Evolutionary conservation across 2,797 vertebrate species (phyloP), one percentile per base, ranked within the genome.

Genomic region (Platalea minor): DNA sequence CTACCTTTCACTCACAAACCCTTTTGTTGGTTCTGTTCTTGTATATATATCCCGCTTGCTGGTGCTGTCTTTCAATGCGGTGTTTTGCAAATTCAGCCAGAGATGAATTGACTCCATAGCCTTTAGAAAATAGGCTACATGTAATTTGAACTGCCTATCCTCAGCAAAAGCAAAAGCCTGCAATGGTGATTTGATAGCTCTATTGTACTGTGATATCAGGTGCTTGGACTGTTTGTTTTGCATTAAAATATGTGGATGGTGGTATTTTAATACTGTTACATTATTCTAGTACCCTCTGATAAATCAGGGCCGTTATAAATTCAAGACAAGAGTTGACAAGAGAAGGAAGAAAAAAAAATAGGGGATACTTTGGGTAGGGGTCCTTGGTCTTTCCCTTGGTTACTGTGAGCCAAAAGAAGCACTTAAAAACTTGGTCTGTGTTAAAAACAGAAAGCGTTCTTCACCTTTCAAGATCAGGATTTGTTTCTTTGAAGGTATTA

Each of bases 41-140:
- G 31, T n/a, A 7, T 19, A 21, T 17, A 46, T 16, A 14, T 23
- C 37, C 50, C 88, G 14, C 69, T 74, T 11, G 0, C 64, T 17
- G 75, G 28, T 19, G 19, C 64, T 35, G 35, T 5, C 68, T 83
- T 70, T 76, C 67, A 50, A 1, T 10, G 43, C 0, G 0, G 1
- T 17, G 48, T 21, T 79, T 65, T 81, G 63, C 61, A 82, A 35
- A 69, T 60, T 54, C 67, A 82, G 70, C 25, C n/a, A 15, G 59
- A 14, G 10, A 45, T 7, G 7, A 67, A 50, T 15, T 37, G 46
- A 43, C 54, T 45, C 23, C 51, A 5, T 9, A 56, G 54, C 54
- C 78, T 74, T 75, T 20, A 25, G 70, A 53, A 80, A 88, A 64
- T 2, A 56, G 39, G 20, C 48, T 72, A 6, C 8, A 0, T 17